phyloP scores from a whole-genome alignment of 30 jellyfish, hydroid and myxozoan genomes.

The Turritopsis rubra region DNA sequence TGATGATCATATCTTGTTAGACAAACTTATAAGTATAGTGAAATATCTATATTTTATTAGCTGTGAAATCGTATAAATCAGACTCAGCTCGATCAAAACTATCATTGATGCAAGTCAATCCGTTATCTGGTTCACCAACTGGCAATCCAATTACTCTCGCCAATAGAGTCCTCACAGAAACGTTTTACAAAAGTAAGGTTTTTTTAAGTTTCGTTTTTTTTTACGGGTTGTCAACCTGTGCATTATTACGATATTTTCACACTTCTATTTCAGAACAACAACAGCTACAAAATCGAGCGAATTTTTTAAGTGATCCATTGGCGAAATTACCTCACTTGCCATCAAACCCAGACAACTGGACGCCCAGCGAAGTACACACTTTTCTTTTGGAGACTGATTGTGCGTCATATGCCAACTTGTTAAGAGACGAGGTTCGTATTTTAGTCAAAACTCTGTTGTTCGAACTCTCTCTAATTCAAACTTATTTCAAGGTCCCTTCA shows the following conservation, averaged over 20 bases:
- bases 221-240: neutral
- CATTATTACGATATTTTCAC: neutral
- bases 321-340: constrained; percentile 72
- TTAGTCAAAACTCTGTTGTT: neutral
- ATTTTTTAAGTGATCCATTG: constrained; percentile 51
- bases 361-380: constrained; percentile 66
- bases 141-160: constrained; percentile 20
- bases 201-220: neutral
- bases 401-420: constrained; percentile 62
- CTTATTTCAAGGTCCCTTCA: too few species aligned
- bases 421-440: constrained; percentile 57
- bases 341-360: constrained; percentile 82
- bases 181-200: constrained; percentile 14
- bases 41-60: too few species aligned
- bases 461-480: too few species aligned
- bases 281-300: constrained; percentile 35
- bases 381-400: constrained; percentile 87
- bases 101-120: constrained; percentile 1
- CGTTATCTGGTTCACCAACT: constrained; percentile 1
- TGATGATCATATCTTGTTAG: too few species aligned
- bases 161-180: constrained; percentile 14
- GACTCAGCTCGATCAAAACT: neutral
- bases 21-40: too few species aligned
- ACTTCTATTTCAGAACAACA: constrained; percentile 5
- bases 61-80: neutral